Conservation (phyloP, 2,113 vertebrate genomes). For the Clarias macrocephalus region DNA sequence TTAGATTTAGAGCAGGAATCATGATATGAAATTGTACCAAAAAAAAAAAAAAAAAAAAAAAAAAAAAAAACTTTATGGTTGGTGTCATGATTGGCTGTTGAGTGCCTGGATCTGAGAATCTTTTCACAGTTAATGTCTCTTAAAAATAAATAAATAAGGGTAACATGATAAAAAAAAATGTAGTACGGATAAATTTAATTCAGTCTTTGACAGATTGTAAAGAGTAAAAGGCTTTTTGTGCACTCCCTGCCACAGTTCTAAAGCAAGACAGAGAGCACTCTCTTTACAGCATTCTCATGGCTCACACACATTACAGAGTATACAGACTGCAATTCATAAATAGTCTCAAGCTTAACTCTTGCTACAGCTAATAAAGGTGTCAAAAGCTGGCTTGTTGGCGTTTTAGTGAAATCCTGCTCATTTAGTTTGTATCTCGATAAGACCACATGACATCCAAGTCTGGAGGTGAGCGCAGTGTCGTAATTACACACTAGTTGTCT, state of each 20-base stretch:
- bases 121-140: background rate
- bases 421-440: background rate
- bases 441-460: background rate
- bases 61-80: background rate
- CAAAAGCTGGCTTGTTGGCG: background rate
- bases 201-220: background rate
- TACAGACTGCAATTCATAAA: background rate
- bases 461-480: background rate
- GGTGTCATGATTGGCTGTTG: background rate
- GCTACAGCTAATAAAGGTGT: background rate
- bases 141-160: background rate
- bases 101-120: background rate
- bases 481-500: background rate
- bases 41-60: background rate
- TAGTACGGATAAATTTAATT: constrained; percentile 20
- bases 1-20: background rate
- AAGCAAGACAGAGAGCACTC: background rate
- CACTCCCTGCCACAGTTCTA: constrained; percentile 25
- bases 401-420: background rate
- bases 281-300: constrained; percentile 49
- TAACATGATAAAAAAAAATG: background rate
- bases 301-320: background rate
- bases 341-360: background rate
- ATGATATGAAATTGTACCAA: background rate
- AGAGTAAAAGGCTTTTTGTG: constrained; percentile 3